Base-by-base conservation (phyloP, 1,140 invertebrate genomes). In the Papilio dardanus region DNA sequence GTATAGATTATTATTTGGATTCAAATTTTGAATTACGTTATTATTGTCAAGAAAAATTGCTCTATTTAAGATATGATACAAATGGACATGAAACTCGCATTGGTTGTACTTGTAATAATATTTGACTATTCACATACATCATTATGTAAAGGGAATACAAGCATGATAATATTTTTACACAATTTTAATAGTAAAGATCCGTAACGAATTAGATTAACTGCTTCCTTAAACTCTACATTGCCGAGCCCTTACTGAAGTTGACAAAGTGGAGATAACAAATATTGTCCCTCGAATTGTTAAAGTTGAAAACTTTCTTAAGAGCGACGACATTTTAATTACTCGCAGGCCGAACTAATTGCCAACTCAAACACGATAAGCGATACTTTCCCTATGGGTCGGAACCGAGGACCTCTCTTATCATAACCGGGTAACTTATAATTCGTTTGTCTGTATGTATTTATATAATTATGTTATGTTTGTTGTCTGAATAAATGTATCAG, bases 291-390 rank as follows among this genome's bases (percentile, higher is more conserved):
- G 54, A 62, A 62, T 62, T 62, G 54, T 62, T 62, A 62, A 62
- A 62, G 54, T 62, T 62, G 54, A 62, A 62, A 21, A 5, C 24
- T 62, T 50, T 62, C 54, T 28, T 62, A 62, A 62, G 54, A 62
- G 24, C 54, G 54, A 62, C 54, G 24, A 62, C 54, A 62, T 62
- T 62, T 62, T 62, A 62, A 62, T 62, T 62, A 62, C 54, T 62
- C 10, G 21, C 12, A 62, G 54, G 24, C 54, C 24, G 54, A 62
- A 62, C 54, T 28, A 62, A 62, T 62, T 62, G 54, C 54, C 24
- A 28, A 62, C 54, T 24, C 54, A 62, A 62, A 62, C 54, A 28
- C 12, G 54, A 62, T 62, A 62, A 62, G 54, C 54, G 54, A 16
- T 62, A 28, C 54, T 62, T 62, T 62, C 54, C 10, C 21, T 28